Percentiles rank a stretch among this genome's conserved stretches.
These are phyloP conservation scores for Morus bassanus DNA, from an alignment of 2,797 vertebrate species.

Conservation along the genomic window DNA sequence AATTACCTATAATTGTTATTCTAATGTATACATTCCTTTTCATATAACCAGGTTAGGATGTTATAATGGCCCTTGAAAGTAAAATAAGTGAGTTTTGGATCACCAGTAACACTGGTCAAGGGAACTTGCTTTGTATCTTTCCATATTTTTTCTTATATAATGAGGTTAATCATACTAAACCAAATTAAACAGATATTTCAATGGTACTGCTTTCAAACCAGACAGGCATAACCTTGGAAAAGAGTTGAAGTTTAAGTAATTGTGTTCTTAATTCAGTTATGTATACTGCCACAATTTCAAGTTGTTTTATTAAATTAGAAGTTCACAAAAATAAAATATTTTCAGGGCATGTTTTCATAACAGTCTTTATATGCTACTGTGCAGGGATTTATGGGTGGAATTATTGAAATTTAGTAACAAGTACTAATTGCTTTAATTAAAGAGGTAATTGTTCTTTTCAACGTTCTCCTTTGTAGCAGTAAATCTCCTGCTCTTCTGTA, in stretches of 20 bases:
- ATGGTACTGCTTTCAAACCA: slow-evolving; percentile 1
- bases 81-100: background rate
- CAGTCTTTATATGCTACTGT: background rate
- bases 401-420: background rate
- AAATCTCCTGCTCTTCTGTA: background rate
- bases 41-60: background rate
- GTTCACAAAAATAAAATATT: slow-evolving; percentile 22
- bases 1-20: background rate
- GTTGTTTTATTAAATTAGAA: slow-evolving; percentile 18
- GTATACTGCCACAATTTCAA: background rate
- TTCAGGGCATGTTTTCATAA: background rate
- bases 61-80: background rate
- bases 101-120: background rate
- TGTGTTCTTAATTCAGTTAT: slow-evolving; percentile 32
- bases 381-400: background rate
- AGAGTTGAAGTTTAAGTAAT: slow-evolving; percentile 26
- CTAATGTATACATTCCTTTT: background rate
- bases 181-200: slow-evolving; percentile 45
- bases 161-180: slow-evolving; percentile 46
- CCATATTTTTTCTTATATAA: slow-evolving; percentile 16
- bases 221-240: slow-evolving; percentile 16
- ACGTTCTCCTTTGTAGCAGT: background rate
- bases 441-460: background rate
- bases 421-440: background rate
- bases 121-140: background rate